These are phyloP conservation scores for Drosophila meridiana DNA, from an alignment of 2,888 invertebrate species.

Conservation along the genomic window DNA sequence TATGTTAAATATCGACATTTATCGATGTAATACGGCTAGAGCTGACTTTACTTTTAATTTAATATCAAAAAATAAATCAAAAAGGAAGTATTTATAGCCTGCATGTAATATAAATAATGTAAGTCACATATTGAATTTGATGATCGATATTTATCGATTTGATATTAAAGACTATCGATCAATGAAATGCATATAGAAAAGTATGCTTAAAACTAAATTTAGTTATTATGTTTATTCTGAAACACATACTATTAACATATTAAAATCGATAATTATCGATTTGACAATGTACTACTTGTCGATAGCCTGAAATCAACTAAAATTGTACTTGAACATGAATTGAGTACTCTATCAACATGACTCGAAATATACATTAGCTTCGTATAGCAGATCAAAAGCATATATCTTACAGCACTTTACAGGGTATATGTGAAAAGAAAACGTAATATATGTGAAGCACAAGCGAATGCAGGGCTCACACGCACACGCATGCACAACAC, in stretches of 20 bases:
- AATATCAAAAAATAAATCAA: not conserved
- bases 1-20: not conserved
- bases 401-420: not conserved
- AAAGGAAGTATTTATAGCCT: no score
- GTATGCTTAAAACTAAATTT: no score
- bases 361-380: not conserved
- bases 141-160: no score
- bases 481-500: constrained; percentile 16
- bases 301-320: not conserved
- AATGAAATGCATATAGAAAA: no score
- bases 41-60: not conserved
- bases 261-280: not conserved
- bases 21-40: not conserved
- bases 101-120: no score
- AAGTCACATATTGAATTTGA: no score
- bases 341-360: not conserved
- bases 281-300: not conserved
- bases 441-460: constrained; percentile 27
- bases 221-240: no score
- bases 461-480: constrained; percentile 52
- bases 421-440: constrained; percentile 15
- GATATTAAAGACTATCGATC: no score
- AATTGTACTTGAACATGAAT: not conserved
- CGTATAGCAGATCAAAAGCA: no score
- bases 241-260: not conserved